These are phyloP conservation scores for Volucella inanis DNA, from an alignment of 2,888 invertebrate genomes.

Conservation along the genomic window DNA sequence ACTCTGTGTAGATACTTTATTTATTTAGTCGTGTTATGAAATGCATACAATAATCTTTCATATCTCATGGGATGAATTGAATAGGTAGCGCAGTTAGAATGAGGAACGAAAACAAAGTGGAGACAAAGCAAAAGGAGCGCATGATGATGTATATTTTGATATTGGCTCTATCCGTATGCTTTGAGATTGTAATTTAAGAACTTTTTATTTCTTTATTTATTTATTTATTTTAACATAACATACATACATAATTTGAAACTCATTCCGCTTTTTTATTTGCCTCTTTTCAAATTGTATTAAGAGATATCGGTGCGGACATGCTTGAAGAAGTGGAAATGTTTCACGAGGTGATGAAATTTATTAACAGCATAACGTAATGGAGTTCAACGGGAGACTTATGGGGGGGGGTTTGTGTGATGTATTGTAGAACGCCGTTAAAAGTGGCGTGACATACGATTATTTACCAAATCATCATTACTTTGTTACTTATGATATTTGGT, in stretches of 20 bases:
- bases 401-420: too few relatives aligned
- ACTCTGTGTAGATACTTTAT: conserved; percentile 37
- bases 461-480: too few relatives aligned
- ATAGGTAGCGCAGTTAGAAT: conserved; percentile 30
- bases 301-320: background rate
- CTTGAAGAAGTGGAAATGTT: conserved; percentile 19
- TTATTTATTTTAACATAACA: background rate
- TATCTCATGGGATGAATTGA: conserved; percentile 38
- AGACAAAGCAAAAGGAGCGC: conserved; percentile 32
- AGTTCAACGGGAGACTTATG: too few relatives aligned
- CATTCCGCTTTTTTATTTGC: conserved; percentile 15
- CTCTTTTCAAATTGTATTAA: background rate
- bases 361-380: background rate
- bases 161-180: conserved; percentile 41
- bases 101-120: conserved; percentile 29
- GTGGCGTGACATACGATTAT: too few relatives aligned
- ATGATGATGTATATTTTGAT: conserved; percentile 49
- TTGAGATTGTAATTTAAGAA: conserved; percentile 69
- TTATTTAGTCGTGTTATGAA: conserved; percentile 53
- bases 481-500: too few relatives aligned
- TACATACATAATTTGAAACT: conserved; percentile 15
- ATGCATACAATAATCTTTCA: conserved; percentile 35
- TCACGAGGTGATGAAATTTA: conserved; percentile 60
- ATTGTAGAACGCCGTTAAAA: too few relatives aligned
- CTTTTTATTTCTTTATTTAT: conserved; percentile 36